Percentiles rank a stretch among this genome's conserved stretches.
Conservation (phyloP, 2,888 invertebrate genomes). For the Parelbella ahira region DNA sequence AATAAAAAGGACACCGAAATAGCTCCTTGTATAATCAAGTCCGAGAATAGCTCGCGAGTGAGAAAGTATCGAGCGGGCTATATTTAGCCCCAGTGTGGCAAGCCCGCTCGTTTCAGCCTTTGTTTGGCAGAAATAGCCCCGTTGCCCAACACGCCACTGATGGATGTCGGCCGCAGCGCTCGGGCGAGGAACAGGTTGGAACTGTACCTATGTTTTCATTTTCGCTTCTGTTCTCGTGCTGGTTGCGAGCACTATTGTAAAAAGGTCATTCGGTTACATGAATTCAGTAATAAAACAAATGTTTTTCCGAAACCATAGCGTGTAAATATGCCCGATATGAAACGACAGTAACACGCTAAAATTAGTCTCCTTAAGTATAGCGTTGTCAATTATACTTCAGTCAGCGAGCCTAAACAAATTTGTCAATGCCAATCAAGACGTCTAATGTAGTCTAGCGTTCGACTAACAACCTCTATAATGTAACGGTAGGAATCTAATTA, state of each 20-base stretch:
- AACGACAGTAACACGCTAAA: too few species aligned
- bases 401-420: not conserved
- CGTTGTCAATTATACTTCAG: too few species aligned
- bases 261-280: too few species aligned
- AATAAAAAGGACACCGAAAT: constrained; percentile 53
- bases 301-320: too few species aligned
- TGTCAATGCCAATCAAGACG: constrained; percentile 4
- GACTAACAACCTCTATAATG: too few species aligned
- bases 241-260: too few species aligned
- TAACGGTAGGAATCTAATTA: too few species aligned
- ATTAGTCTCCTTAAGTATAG: too few species aligned
- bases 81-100: constrained; percentile 44
- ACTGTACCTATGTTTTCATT: not conserved
- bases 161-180: too few species aligned
- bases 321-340: too few species aligned
- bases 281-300: too few species aligned
- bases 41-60: constrained; percentile 55
- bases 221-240: too few species aligned
- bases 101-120: constrained; percentile 58
- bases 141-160: constrained; percentile 21
- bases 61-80: constrained; percentile 61
- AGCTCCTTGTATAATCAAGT: constrained; percentile 55
- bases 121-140: constrained; percentile 58
- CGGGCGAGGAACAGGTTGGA: constrained; percentile 26
- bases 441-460: constrained; percentile 2